Conservation (phyloP, 2,888 invertebrate species). For the Cerceris rybyensis region DNA sequence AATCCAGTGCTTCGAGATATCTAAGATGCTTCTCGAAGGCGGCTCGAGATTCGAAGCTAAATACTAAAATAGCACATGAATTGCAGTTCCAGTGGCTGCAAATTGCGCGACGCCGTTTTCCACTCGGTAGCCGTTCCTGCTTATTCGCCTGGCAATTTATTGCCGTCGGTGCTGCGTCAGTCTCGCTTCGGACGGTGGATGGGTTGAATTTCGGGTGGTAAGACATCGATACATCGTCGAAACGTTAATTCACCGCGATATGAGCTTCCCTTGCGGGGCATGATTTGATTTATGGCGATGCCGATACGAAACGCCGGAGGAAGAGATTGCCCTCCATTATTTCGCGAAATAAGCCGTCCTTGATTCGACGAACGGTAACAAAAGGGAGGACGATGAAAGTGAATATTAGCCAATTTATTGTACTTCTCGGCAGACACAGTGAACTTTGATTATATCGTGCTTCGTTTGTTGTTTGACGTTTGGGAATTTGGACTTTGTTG, state of each 20-base stretch:
- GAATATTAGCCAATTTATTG: not conserved
- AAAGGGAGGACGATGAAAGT: too few relatives aligned
- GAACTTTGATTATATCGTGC: too few relatives aligned
- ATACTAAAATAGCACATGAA: conserved; percentile 20
- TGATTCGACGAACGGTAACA: not conserved
- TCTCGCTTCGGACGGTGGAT: not conserved
- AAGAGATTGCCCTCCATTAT: not conserved
- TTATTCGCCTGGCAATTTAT: not conserved
- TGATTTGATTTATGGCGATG: conserved; percentile 1
- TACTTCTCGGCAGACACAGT: too few relatives aligned
- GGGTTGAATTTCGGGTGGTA: not conserved
- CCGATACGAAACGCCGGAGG: not conserved
- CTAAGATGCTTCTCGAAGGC: not conserved
- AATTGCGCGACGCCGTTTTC: conserved; percentile 9
- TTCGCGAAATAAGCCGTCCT: not conserved
- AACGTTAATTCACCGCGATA: conserved; percentile 5
- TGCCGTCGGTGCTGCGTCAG: not conserved
- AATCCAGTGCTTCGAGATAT: too few relatives aligned
- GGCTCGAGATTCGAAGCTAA: conserved; percentile 11
- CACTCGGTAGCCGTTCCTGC: conserved; percentile 1
- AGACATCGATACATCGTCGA: not conserved
- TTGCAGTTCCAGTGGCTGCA: conserved; percentile 13
- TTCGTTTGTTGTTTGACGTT: too few relatives aligned
- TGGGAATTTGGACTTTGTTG: too few relatives aligned
- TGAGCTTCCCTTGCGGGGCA: not conserved